Evolutionary conservation across 2,113 vertebrate species (phyloP).

Genomic region (Scalopus aquaticus): DNA sequence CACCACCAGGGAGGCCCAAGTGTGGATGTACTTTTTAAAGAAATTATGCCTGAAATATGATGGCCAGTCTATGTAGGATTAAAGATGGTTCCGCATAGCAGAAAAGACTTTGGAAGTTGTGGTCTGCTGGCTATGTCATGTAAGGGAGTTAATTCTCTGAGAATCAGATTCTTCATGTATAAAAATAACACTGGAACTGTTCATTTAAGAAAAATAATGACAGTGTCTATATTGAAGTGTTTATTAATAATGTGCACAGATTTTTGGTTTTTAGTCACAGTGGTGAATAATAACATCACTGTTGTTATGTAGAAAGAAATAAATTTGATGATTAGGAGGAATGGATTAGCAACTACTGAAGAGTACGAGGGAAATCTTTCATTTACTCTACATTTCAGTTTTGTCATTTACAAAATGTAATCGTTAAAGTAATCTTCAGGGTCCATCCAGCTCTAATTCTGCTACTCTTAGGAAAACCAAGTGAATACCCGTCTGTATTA

Average conservation of each 20-base stretch:
- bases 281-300: neutral
- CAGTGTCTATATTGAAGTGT: no score
- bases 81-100: neutral
- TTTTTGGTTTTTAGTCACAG: neutral
- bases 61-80: neutral
- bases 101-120: neutral
- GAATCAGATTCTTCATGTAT: neutral
- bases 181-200: neutral
- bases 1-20: no score
- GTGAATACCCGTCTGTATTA: neutral
- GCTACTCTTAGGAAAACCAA: neutral
- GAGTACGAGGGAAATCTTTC: neutral
- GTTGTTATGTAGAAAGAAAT: neutral
- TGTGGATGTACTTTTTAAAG: neutral
- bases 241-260: neutral
- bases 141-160: neutral
- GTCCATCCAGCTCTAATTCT: neutral
- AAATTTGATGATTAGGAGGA: conserved; percentile 32
- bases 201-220: no score
- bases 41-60: neutral
- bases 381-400: neutral
- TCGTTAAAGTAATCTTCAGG: neutral
- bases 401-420: neutral
- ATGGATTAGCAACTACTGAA: neutral
- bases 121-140: neutral